Evolutionary conservation across 1,140 invertebrate species (phyloP).

Genomic region (Eueides isabella): DNA sequence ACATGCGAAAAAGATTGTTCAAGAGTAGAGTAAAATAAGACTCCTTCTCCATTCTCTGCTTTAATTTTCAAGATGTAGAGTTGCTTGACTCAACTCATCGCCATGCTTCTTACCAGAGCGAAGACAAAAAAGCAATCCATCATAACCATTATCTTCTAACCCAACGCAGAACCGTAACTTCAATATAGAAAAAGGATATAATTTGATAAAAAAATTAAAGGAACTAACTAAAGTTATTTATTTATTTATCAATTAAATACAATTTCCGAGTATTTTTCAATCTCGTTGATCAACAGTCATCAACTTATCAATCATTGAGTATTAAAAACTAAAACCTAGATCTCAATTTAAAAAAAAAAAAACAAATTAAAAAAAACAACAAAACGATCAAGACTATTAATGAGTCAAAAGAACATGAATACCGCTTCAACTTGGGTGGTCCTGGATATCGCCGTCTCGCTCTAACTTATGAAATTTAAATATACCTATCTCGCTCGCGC

Average conservation of each 20-base stretch:
- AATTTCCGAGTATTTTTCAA: not conserved
- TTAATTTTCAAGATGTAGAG: too few species aligned
- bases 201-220: not conserved
- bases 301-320: conserved; percentile 32
- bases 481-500: conserved; percentile 14
- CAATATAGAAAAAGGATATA: too few species aligned
- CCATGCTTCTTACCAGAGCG: too few species aligned
- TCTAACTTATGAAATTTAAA: conserved; percentile 9
- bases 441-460: conserved; percentile 11
- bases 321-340: conserved; percentile 33
- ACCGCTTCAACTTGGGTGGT: conserved; percentile 39
- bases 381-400: conserved; percentile 39
- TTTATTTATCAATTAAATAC: not conserved
- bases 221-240: not conserved
- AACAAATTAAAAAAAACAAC: conserved; percentile 33
- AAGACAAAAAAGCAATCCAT: too few species aligned
- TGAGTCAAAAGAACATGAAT: conserved; percentile 36
- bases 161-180: too few species aligned
- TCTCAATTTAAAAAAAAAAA: conserved; percentile 31
- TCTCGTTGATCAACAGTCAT: conserved; percentile 22
- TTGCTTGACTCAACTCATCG: too few species aligned
- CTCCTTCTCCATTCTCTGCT: too few species aligned
- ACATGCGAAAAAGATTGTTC: too few species aligned
- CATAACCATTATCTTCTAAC: too few species aligned
- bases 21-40: too few species aligned